phyloP scores from a whole-genome alignment of 2,113 vertebrate species.

The Oenanthe melanoleuca region DNA sequence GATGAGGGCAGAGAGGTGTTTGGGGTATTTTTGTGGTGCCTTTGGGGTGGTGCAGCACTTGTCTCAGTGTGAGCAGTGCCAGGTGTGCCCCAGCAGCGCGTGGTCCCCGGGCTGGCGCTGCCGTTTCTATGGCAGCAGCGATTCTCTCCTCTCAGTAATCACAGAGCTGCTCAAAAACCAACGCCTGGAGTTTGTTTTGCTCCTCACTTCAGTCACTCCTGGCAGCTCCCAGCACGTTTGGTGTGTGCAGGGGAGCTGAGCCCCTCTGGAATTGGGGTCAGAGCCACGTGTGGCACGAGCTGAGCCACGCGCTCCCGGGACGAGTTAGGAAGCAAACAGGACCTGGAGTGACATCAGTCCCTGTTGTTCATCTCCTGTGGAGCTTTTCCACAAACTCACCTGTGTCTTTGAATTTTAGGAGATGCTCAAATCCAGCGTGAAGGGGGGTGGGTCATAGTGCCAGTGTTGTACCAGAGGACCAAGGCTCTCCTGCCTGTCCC shows the following conservation, averaged over 20 bases:
- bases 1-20: accelerated
- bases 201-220: not conserved
- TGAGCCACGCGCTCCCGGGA: accelerated
- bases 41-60: accelerated
- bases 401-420: not conserved
- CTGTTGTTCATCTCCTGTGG: accelerated
- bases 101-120: not conserved
- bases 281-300: not conserved
- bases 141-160: not conserved
- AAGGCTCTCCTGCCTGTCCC: not conserved
- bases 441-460: not conserved
- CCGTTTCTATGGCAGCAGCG: conserved; percentile 53
- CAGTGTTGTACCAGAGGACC: not conserved
- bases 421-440: not conserved
- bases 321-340: accelerated
- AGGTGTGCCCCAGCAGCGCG: not conserved
- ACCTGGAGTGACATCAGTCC: accelerated
- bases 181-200: not conserved
- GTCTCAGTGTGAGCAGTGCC: not conserved
- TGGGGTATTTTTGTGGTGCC: accelerated
- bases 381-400: not conserved
- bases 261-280: not conserved
- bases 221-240: not conserved
- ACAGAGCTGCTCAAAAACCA: not conserved
- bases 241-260: not conserved